These are phyloP conservation scores for Bombus haemorrhoidalis DNA, from an alignment of 1,140 invertebrate genomes.

Conservation along the genomic window DNA sequence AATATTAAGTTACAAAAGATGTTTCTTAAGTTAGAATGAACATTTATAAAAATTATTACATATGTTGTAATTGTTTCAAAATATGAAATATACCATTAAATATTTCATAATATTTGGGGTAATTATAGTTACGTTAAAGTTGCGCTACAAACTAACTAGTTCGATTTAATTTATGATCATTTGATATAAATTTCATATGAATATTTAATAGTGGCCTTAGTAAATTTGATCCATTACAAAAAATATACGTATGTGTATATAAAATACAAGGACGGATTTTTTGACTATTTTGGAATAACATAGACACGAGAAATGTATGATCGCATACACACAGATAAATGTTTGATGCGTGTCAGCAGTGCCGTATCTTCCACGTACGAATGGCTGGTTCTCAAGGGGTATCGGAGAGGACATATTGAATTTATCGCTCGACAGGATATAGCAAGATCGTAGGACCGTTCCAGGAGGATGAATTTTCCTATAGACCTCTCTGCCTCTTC, in stretches of 20 bases:
- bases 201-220: background rate
- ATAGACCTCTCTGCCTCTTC: constrained; percentile 21
- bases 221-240: background rate
- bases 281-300: background rate
- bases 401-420: constrained; percentile 62
- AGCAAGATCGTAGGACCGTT: constrained; percentile 36
- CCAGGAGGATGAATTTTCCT: constrained; percentile 58
- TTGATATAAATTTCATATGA: background rate
- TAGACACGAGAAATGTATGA: background rate
- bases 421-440: constrained; percentile 58
- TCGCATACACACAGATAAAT: constrained; percentile 28
- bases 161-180: background rate
- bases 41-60: no score
- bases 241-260: no score
- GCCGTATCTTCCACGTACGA: constrained; percentile 43
- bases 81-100: background rate
- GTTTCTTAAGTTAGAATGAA: background rate
- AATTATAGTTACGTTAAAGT: background rate
- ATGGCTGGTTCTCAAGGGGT: constrained; percentile 47
- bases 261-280: background rate
- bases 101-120: background rate
- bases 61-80: no score
- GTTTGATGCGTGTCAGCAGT: constrained; percentile 28
- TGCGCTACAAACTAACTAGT: background rate
- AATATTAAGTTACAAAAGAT: background rate